These are phyloP conservation scores for Chelidonichthys spinosus DNA, from an alignment of 2,797 vertebrate genomes.

Conservation along the genomic window DNA sequence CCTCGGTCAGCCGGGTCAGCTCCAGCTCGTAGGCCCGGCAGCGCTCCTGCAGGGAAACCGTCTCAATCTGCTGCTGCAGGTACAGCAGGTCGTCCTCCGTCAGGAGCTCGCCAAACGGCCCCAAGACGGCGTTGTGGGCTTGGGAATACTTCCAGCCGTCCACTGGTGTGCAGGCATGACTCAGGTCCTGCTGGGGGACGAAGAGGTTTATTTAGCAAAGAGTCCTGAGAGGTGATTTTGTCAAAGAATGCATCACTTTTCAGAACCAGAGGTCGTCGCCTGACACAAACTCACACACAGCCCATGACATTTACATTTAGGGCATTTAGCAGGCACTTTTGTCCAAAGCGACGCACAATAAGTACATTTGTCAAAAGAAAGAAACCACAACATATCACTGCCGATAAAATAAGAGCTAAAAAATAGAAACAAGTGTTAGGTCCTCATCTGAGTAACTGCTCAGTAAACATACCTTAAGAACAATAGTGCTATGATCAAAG, in stretches of 20 bases:
- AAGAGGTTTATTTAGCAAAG: conserved; percentile 6
- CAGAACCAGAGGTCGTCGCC: no score
- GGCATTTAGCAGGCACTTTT: no score
- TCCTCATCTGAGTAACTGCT: no score
- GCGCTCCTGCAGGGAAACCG: conserved; percentile 87
- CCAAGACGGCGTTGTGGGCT: conserved; percentile 89
- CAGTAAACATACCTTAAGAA: no score
- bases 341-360: no score
- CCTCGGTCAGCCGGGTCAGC: conserved; percentile 86
- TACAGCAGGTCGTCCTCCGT: conserved; percentile 91
- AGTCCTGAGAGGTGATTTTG: background rate
- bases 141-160: conserved; percentile 90
- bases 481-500: no score
- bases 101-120: conserved; percentile 94
- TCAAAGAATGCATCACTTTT: no score
- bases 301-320: no score
- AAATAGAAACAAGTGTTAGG: no score
- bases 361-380: no score
- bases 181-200: conserved; percentile 63
- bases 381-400: no score
- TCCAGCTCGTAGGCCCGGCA: conserved; percentile 90
- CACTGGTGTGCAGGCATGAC: conserved; percentile 32
- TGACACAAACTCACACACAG: background rate
- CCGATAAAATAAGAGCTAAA: no score
- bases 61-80: conserved; percentile 91